Evolutionary conservation across 2,797 vertebrate genomes (phyloP), one percentile per base, ranked within the genome.

Genomic region (Alca torda): DNA sequence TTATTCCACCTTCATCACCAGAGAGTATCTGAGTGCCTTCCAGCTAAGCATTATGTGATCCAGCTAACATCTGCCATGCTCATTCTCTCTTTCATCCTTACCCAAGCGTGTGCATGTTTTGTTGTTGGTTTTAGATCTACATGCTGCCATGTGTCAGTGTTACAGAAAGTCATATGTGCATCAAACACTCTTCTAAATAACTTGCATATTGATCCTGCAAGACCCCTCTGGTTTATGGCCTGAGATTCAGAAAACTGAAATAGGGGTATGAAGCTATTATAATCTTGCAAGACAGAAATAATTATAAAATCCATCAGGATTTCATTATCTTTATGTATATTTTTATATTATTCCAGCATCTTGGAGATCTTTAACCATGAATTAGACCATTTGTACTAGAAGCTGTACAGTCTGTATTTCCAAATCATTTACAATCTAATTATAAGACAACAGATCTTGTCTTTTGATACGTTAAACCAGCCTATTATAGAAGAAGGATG

Each of bases 111-210:
- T 83, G 75, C 69, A n/a, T 78, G 92, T 89, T 96, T 91, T 67
- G 75, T 94, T 95, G 91, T 87, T 94, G 90, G 89, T 75, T 93
- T 97, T 69, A 94, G 90, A 87, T 78, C 94, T 89, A 50, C 20
- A 17, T 63, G 89, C 90, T 94, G 94, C 92, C 94, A 96, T 95
- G 92, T 96, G 94, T 94, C 95, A 87, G 93, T 53, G 89, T 78
- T 95, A 56, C 81, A 91, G 84, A 92, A 89, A 96, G 72, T 95
- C 93, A 94, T 74, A 87, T 95, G 93, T 91, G 92, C 89, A 91
- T 94, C 94, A 96, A 96, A 96, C 94, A 85, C 76, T 91, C 79
- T 48, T 69, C 89, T 94, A 96, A 97, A 96, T 95, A 96, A 88
- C 92, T 96, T 88, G 76, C 87, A 90, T 94, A 87, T 93, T 96